phyloP scores from a whole-genome alignment of 2,888 invertebrate genomes.

The Congeria kusceri region DNA sequence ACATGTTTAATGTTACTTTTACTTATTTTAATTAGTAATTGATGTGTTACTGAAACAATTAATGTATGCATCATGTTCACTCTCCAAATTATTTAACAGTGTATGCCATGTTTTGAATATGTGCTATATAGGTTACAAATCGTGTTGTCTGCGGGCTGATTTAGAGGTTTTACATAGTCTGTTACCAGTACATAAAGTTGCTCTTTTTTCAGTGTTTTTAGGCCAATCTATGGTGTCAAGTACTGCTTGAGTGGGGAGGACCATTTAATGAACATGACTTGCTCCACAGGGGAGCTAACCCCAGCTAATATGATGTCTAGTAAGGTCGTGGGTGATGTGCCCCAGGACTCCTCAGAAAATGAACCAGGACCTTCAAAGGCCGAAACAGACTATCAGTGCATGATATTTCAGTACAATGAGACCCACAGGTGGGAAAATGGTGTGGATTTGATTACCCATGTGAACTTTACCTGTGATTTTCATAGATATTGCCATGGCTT shows the following conservation, averaged over 20 bases:
- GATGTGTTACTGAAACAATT: too few species aligned
- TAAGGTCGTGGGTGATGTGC: not conserved
- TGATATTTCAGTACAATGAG: conserved; percentile 49
- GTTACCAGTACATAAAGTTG: too few species aligned
- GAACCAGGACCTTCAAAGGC: not conserved
- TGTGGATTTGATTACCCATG: conserved; percentile 16
- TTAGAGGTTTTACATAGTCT: too few species aligned
- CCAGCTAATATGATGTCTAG: conserved; percentile 29
- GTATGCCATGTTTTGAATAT: too few species aligned
- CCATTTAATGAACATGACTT: conserved; percentile 56
- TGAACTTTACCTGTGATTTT: conserved; percentile 48
- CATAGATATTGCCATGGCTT: conserved; percentile 24
- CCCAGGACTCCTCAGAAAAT: not conserved
- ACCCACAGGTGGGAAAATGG: not conserved
- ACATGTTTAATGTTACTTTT: too few species aligned
- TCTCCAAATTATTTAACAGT: too few species aligned
- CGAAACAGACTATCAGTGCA: conserved; percentile 36
- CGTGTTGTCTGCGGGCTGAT: too few species aligned
- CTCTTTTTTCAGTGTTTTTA: too few species aligned
- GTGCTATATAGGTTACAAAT: too few species aligned
- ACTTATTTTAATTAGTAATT: too few species aligned
- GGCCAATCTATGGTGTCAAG: too few species aligned
- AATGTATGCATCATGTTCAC: too few species aligned
- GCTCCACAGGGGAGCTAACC: conserved; percentile 33
- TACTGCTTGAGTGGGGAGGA: conserved; percentile 59